Evolutionary conservation across 2,888 invertebrate species (phyloP).

Genomic region (Rhyacophila evoluta): DNA sequence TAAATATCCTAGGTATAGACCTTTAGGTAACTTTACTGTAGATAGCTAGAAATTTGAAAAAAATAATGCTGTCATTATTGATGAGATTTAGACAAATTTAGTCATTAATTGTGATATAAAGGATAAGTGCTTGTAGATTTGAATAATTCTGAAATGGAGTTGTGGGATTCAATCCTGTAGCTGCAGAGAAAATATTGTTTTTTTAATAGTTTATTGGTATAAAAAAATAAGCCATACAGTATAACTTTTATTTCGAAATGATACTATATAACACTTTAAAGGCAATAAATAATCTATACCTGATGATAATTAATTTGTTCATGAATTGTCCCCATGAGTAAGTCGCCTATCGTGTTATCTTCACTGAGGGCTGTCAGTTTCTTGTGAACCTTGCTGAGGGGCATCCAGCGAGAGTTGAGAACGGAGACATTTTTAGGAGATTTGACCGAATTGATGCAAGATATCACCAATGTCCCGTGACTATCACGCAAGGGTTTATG

Average conservation of each 20-base stretch:
- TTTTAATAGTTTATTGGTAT: too few relatives aligned
- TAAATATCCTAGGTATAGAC: constrained; percentile 95
- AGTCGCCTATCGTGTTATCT: constrained; percentile 82
- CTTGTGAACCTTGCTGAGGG: constrained; percentile 85
- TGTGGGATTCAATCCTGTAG: too few relatives aligned
- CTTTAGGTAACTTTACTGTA: constrained; percentile 83
- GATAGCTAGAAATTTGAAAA: constrained; percentile 78
- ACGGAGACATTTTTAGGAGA: constrained; percentile 90
- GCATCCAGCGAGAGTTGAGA: constrained; percentile 92
- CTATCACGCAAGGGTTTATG: constrained; percentile 91
- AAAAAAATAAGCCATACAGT: too few relatives aligned
- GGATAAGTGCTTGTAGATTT: too few relatives aligned
- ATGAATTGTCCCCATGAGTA: constrained; percentile 88
- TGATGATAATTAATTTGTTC: constrained; percentile 79
- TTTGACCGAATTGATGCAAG: constrained; percentile 82
- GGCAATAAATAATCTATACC: too few relatives aligned
- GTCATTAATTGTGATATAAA: too few relatives aligned
- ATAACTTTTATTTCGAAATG: too few relatives aligned
- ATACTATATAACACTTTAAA: too few relatives aligned
- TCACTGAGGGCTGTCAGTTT: constrained; percentile 81
- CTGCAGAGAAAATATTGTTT: too few relatives aligned
- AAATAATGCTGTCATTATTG: background rate
- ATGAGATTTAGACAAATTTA: too few relatives aligned
- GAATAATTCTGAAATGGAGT: too few relatives aligned
- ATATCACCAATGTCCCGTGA: constrained; percentile 91